Conservation (phyloP, 1,140 invertebrate genomes). For the Caerostris extrusa region DNA sequence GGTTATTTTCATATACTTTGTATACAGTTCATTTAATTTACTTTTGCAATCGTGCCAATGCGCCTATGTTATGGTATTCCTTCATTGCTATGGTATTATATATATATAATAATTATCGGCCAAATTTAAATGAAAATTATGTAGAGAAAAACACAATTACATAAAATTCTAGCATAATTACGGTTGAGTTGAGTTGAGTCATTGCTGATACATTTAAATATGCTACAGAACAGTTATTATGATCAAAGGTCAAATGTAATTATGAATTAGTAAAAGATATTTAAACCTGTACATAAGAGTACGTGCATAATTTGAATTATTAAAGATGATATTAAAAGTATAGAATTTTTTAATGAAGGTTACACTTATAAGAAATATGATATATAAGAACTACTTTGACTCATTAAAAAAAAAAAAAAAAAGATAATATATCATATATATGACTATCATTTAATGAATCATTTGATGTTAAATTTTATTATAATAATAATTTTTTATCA, state of each 20-base stretch:
- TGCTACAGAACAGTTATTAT: background rate
- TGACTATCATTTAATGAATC: no score
- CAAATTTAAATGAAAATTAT: conserved; percentile 11
- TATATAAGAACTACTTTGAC: no score
- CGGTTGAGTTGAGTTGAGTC: background rate
- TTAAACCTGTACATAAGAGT: background rate
- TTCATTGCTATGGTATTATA: no score
- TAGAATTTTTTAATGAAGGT: background rate
- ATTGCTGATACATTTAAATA: background rate
- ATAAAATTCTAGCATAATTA: background rate
- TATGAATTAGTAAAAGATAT: background rate
- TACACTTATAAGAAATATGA: no score
- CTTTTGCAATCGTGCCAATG: background rate
- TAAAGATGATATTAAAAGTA: background rate
- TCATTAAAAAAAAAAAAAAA: no score
- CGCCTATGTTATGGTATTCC: background rate
- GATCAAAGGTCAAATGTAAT: background rate
- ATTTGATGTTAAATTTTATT: no score
- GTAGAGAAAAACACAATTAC: background rate
- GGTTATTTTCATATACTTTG: background rate
- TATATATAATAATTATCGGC: background rate
- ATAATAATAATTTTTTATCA: no score
- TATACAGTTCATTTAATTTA: background rate
- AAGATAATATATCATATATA: no score
- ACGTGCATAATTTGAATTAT: background rate